Conservation (phyloP, 2,888 invertebrate species). For the Biston betularia region DNA sequence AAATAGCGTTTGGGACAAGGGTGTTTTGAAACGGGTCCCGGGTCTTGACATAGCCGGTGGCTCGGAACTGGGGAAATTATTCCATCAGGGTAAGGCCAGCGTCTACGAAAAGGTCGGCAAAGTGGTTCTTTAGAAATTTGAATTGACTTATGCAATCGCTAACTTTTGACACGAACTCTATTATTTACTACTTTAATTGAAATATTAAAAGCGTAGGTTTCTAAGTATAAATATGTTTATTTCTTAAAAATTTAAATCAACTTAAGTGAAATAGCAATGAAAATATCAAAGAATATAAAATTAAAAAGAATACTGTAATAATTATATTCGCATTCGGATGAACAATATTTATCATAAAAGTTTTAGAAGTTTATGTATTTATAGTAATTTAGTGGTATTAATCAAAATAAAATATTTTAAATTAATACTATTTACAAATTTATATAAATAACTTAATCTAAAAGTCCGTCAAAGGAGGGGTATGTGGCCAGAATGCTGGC, state of each 20-base stretch:
- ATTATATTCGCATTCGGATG: too few relatives aligned
- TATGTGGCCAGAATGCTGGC: too few relatives aligned
- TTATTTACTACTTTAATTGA: conserved; percentile 1
- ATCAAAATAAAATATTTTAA: too few relatives aligned
- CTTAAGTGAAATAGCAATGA: not conserved
- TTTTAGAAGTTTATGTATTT: too few relatives aligned
- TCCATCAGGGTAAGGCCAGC: conserved; percentile 42
- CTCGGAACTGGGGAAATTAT: conserved; percentile 49
- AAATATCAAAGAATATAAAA: too few relatives aligned
- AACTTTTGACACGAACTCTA: conserved; percentile 2
- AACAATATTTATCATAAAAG: too few relatives aligned
- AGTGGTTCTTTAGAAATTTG: conserved; percentile 26
- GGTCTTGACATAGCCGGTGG: conserved; percentile 47
- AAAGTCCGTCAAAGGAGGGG: too few relatives aligned
- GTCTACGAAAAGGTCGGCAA: conserved; percentile 24
- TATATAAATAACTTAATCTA: too few relatives aligned
- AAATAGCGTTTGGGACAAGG: conserved; percentile 14
- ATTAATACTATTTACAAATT: too few relatives aligned
- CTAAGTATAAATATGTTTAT: not conserved
- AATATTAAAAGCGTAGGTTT: not conserved
- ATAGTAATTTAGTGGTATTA: too few relatives aligned
- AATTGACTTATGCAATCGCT: conserved; percentile 17
- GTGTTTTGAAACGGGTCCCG: conserved; percentile 51
- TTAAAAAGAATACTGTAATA: too few relatives aligned
- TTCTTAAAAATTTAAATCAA: not conserved